Percentiles rank a stretch among this genome's conserved stretches.
Evolutionary conservation across 2,888 invertebrate genomes (phyloP).

Genomic region (Trypoxylon attenuatum): DNA sequence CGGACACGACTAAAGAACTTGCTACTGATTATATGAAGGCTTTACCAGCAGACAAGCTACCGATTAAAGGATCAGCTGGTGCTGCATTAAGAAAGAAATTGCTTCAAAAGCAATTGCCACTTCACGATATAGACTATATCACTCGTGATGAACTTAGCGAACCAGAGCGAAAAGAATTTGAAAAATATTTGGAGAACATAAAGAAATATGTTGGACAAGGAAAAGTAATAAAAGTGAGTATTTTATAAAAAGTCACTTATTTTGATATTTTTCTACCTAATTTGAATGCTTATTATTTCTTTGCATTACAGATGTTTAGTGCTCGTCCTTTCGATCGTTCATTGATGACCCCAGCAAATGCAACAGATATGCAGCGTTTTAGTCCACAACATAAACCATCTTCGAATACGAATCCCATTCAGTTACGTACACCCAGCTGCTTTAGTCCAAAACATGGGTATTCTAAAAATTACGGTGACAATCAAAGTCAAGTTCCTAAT

Average conservation of each 20-base stretch:
- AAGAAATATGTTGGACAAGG: constrained; percentile 86
- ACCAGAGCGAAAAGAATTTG: constrained; percentile 75
- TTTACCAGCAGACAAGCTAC: constrained; percentile 78
- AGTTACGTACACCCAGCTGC: constrained; percentile 70
- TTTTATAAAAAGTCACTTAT: too few relatives aligned
- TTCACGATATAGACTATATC: constrained; percentile 85
- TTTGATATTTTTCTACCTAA: neutral
- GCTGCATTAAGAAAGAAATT: constrained; percentile 87
- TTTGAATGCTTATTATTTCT: neutral
- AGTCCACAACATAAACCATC: constrained; percentile 58
- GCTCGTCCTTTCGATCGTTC: constrained; percentile 63
- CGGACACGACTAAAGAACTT: constrained; percentile 79
- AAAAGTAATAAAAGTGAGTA: constrained; percentile 81
- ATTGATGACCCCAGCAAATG: constrained; percentile 65
- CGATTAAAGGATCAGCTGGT: constrained; percentile 87
- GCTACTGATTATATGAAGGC: constrained; percentile 80
- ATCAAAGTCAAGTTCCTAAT: too few relatives aligned
- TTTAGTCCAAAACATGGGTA: constrained; percentile 61
- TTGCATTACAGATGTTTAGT: constrained; percentile 56
- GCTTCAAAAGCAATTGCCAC: constrained; percentile 88
- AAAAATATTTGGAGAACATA: constrained; percentile 78
- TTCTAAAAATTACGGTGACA: constrained; percentile 10
- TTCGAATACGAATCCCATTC: constrained; percentile 38
- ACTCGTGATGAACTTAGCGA: constrained; percentile 77
- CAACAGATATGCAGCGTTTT: constrained; percentile 63